Evolutionary conservation across 2,888 invertebrate genomes (phyloP).

Genomic region (Synanthedon tipuliformis): DNA sequence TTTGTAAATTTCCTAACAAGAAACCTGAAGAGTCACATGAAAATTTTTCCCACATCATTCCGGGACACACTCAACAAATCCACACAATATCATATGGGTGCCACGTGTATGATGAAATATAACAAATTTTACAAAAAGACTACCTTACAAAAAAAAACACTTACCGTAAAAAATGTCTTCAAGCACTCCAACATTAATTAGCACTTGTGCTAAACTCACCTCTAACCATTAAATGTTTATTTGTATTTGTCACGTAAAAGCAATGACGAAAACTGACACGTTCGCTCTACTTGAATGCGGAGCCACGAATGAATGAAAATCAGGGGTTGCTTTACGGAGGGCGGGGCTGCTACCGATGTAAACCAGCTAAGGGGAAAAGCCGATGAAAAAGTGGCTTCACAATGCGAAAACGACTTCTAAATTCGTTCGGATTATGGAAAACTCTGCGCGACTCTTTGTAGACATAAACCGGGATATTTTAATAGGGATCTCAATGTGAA

Average conservation of each 20-base stretch:
- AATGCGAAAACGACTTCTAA: constrained; percentile 10
- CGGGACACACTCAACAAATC: no score
- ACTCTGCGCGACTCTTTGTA: constrained; percentile 32
- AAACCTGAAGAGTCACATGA: no score
- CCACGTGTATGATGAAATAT: background rate
- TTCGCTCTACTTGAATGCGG: constrained; percentile 23
- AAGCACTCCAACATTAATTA: background rate
- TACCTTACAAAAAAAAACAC: background rate
- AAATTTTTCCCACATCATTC: no score
- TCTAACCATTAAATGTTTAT: constrained; percentile 32
- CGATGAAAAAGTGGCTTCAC: constrained; percentile 4
- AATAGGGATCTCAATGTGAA: constrained; percentile 5
- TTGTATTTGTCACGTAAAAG: constrained; percentile 31
- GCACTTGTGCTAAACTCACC: constrained; percentile 3
- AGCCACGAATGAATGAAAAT: constrained; percentile 54
- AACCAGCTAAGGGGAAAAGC: constrained; percentile 26
- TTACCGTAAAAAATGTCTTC: constrained; percentile 2
- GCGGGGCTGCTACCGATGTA: constrained; percentile 40
- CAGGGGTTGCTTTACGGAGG: constrained; percentile 44
- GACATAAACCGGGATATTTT: constrained; percentile 18
- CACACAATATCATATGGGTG: no score
- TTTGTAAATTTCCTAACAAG: no score
- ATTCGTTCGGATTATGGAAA: constrained; percentile 32
- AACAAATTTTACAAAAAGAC: background rate
- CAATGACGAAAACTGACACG: constrained; percentile 12